Percentiles rank a stretch among this genome's conserved stretches.
Evolutionary conservation across 2,797 vertebrate species (phyloP).

Genomic region (Mycteria americana): DNA sequence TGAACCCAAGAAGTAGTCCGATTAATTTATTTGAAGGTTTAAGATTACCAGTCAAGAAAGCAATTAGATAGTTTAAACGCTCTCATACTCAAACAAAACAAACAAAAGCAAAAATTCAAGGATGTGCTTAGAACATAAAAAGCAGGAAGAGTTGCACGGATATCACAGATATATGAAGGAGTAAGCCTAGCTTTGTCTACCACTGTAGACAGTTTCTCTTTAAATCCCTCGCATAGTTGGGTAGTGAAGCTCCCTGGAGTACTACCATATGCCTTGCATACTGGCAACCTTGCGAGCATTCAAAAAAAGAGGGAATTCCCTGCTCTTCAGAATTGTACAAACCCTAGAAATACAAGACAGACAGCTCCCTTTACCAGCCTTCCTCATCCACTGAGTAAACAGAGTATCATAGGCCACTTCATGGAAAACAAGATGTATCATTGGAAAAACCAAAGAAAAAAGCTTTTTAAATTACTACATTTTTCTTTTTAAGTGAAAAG

Average conservation of each 20-base stretch:
- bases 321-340: not conserved
- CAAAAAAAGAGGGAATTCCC: not conserved
- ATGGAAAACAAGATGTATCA: not conserved
- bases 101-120: not conserved
- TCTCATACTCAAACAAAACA: not conserved
- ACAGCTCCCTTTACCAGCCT: not conserved
- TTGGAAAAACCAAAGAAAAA: not conserved
- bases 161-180: not conserved
- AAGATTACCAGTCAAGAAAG: not conserved
- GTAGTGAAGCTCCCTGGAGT: not conserved
- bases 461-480: not conserved
- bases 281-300: not conserved
- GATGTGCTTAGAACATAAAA: not conserved
- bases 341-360: not conserved
- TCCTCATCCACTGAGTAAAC: not conserved
- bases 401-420: not conserved
- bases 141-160: not conserved
- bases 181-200: not conserved
- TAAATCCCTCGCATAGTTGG: not conserved
- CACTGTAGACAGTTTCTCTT: not conserved
- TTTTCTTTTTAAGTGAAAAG: not conserved
- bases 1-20: not conserved
- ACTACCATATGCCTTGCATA: not conserved
- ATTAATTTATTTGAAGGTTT: not conserved
- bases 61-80: not conserved